Base-by-base conservation (phyloP, 2,888 invertebrate genomes). In the Spodoptera littoralis region DNA sequence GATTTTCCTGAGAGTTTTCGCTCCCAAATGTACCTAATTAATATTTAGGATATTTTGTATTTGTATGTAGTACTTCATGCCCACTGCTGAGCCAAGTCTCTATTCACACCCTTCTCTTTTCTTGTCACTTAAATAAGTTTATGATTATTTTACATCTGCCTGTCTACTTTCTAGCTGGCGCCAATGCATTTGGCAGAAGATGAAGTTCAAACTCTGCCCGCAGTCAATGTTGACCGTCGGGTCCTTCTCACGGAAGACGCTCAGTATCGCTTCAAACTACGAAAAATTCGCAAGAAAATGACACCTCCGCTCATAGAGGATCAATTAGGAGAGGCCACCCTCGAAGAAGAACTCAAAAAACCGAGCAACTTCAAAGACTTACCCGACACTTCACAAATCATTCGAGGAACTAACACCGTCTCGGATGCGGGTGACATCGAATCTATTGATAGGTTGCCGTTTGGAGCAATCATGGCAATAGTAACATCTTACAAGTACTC, bases 401-500 rank as follows among this genome's bases (percentile, higher is more conserved):
- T 97, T 0, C 88, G 95, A 65, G 96, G 96, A 0, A 82, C 87
- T 0, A 81, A 84, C 1, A 90, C 93, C n/a, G 84, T 96, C 22
- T 78, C 86, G 0, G 88, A 88, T 0, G 18, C 65, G 3, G 44
- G 51, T 0, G 45, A n/a, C 2, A 4, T 48, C 0, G 77, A 88
- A 3, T 81, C 84, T 0, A 68, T 83, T 4, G 92, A 95, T 57
- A 86, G 94, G 22, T 86, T 96, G 1, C 96, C 96, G 0, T 96
- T 95, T 73, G 89, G 94, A 1, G 93, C 96, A 13, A 94, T 96
- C n/a, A 95, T 96, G 95, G 95, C 96, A 0, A 89, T 95, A 0
- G 95, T 96, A 0, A 95, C 96, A 8, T 95, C 96, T 0, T 95
- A 95, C 69, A 96, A 96, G 77, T 96, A 96, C 72, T 73, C 91